Conservation (phyloP, 2,888 invertebrate species). For the Petrolisthes manimaculis region DNA sequence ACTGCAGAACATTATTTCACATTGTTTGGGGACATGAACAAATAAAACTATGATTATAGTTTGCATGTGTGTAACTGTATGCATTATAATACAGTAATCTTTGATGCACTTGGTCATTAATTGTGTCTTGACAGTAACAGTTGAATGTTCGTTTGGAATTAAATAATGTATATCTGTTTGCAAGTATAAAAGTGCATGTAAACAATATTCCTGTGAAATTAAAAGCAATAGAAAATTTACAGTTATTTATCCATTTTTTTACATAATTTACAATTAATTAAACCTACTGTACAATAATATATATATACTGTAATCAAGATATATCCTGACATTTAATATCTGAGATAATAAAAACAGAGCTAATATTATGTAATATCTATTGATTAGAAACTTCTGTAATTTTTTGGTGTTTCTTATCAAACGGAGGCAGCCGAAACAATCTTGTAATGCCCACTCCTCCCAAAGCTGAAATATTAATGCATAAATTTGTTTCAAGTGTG, state of each 20-base stretch:
- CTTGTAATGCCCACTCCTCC: conserved; percentile 39
- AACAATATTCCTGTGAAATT: not conserved
- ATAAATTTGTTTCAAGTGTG: not conserved
- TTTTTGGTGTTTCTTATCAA: conserved; percentile 19
- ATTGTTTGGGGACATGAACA: too few relatives aligned
- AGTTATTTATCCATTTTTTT: not conserved
- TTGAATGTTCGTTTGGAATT: too few relatives aligned
- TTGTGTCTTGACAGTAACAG: too few relatives aligned
- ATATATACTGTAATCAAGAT: conserved; percentile 9
- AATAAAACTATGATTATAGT: too few relatives aligned
- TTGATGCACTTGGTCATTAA: too few relatives aligned
- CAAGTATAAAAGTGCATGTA: not conserved
- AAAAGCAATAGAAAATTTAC: not conserved
- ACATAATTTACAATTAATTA: not conserved
- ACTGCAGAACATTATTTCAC: too few relatives aligned
- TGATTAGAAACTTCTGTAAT: not conserved
- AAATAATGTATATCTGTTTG: too few relatives aligned
- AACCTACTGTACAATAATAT: too few relatives aligned
- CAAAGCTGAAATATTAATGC: conserved; percentile 24
- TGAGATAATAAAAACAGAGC: not conserved
- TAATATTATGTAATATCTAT: not conserved
- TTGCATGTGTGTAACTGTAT: too few relatives aligned
- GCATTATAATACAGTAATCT: too few relatives aligned
- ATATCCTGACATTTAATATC: not conserved
- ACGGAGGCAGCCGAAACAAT: conserved; percentile 41